These are phyloP conservation scores for Isurus oxyrinchus DNA, from an alignment of 2,113 vertebrate genomes.

Conservation along the genomic window DNA sequence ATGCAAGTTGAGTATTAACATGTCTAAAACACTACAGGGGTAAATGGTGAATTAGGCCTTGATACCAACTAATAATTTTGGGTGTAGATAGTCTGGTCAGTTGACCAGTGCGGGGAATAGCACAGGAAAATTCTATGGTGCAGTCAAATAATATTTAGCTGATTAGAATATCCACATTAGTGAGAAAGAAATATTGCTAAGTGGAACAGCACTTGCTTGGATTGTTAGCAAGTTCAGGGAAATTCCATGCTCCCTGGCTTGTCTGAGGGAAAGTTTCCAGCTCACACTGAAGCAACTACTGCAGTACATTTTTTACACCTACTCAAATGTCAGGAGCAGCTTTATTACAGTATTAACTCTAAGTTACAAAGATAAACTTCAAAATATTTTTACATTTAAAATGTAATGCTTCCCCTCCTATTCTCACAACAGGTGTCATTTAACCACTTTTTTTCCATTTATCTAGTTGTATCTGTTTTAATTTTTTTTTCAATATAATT, in stretches of 20 bases:
- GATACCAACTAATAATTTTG: not conserved
- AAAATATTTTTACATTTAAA: not conserved
- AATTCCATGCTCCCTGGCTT: not conserved
- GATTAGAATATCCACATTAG: not conserved
- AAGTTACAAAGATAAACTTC: not conserved
- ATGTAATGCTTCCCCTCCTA: not conserved
- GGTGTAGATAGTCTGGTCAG: not conserved
- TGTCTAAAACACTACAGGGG: not conserved
- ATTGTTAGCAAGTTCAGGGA: conserved; percentile 9
- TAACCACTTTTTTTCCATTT: not conserved
- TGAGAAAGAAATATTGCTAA: not conserved
- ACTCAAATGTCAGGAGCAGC: not conserved
- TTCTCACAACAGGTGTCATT: not conserved
- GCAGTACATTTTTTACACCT: not conserved
- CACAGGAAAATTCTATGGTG: not conserved
- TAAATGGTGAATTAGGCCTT: not conserved
- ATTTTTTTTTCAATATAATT: not conserved
- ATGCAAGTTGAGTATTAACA: not conserved
- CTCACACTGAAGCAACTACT: not conserved
- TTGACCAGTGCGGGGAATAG: not conserved
- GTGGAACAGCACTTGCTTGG: not conserved
- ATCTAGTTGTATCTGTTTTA: not conserved
- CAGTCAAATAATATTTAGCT: not conserved
- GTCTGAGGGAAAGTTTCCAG: not conserved
- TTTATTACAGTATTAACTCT: not conserved